A percentile compares a stretch with the other conserved stretches of the same genome.
These are phyloP conservation scores for Probosciger aterrimus DNA, from an alignment of 2,113 vertebrate genomes.

Conservation along the genomic window DNA sequence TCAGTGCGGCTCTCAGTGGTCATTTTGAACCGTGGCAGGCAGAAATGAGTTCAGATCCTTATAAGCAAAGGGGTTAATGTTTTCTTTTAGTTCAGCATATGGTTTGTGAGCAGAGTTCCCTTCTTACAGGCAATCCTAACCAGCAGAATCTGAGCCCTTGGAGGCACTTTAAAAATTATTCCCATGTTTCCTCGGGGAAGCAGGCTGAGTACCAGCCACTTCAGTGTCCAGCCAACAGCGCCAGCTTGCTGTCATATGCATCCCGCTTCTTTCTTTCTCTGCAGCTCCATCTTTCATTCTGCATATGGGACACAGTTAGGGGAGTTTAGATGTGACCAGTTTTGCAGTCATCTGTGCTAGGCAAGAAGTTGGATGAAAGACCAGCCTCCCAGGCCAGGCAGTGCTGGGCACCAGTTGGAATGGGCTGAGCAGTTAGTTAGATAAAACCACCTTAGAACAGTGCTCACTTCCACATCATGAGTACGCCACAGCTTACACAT, in stretches of 20 bases:
- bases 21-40: constrained; percentile 25
- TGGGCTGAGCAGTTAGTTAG: neutral
- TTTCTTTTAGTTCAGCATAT: constrained; percentile 33
- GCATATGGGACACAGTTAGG: neutral
- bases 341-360: neutral
- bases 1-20: constrained; percentile 26
- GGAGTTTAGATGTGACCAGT: neutral
- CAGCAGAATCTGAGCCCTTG: constrained; percentile 10
- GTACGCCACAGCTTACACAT: neutral
- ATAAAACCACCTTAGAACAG: neutral
- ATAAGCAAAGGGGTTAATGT: constrained; percentile 57
- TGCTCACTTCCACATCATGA: accelerated
- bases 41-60: constrained; percentile 65
- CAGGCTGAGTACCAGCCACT: neutral
- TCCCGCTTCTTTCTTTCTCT: neutral
- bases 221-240: neutral
- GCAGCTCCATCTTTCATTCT: neutral
- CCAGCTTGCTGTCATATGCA: neutral
- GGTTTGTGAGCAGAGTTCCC: constrained; percentile 38
- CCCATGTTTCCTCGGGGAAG: neutral
- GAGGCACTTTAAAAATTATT: constrained; percentile 8
- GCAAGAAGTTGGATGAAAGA: neutral
- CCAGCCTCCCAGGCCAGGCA: neutral
- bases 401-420: neutral
- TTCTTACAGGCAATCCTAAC: neutral